Base-by-base conservation (phyloP, 2,888 invertebrate species). In the Acronicta leporina region DNA sequence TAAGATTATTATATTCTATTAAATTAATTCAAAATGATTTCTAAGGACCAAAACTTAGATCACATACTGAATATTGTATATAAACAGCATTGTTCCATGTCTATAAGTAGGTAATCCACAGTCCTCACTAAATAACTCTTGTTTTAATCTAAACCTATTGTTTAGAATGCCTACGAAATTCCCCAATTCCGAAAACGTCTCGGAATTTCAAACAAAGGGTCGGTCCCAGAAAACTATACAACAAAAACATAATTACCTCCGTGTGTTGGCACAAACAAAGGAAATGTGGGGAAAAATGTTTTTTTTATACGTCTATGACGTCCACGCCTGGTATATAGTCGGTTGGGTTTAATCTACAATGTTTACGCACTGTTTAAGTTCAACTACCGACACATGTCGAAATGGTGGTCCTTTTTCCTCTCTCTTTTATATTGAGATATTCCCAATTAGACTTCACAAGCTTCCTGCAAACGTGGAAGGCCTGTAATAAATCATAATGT, bases 341-440 rank as follows among this genome's bases (percentile, higher is more conserved):
- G 86, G 79, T 68, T 82, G 83, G 75, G 87, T 86, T 90, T 90
- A 89, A 88, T 90, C 85, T 85, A 82, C 84, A 81, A 81, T 82
- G 82, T 90, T 89, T 85, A 88, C 90, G 90, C 84, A 79, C 82
- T 85, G 88, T 89, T 90, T 86, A 81, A 77, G 77, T 81, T 77
- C 75, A 86, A 88, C 87, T 85, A 80, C 86, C 81, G 73, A 76
- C 81, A 77, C 79, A 84, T 81, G 82, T 84, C 76, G 79, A 85
- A 86, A 83, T 79, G 54, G 81, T 74, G 75, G 74, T 77, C 68
- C 77, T 82, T 85, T 86, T 86, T 83, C 75, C 68, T 73, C 72
- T 55, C 42, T 41, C 66, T n/a, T 73, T 68, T 58, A 49, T 66
- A 63, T 57, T 72, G 54, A 51, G 48, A 75, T 80, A 71, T 65